A percentile compares a stretch with the other conserved stretches of the same genome.
Evolutionary conservation across 1,140 invertebrate genomes (phyloP).

Genomic region (Megalopta genalis): DNA sequence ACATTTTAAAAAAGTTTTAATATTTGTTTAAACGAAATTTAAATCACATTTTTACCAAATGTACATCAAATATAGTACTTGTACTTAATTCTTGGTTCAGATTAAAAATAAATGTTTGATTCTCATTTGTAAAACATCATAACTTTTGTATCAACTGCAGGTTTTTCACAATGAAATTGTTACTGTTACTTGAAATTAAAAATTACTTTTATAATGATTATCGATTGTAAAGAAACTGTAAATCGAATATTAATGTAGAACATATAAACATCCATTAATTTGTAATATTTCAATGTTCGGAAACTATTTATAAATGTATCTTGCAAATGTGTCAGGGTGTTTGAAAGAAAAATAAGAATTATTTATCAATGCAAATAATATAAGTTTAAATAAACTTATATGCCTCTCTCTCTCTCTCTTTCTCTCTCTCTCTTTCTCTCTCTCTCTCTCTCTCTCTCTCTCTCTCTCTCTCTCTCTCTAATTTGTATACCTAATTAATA

Average conservation of each 20-base stretch:
- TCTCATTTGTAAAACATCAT: neutral
- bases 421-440: too few species aligned
- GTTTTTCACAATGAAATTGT: neutral
- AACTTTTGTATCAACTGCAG: neutral
- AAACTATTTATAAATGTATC: constrained; percentile 50
- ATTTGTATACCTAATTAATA: constrained; percentile 14
- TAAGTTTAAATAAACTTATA: constrained; percentile 39
- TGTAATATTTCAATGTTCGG: constrained; percentile 15
- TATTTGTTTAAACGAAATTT: constrained; percentile 44
- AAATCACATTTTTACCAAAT: constrained; percentile 20
- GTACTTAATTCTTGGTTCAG: constrained; percentile 17
- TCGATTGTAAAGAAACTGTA: neutral
- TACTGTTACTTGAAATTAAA: neutral
- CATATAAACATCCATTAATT: neutral
- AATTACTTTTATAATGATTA: neutral
- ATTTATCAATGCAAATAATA: constrained; percentile 37
- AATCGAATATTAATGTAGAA: neutral
- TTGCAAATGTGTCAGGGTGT: constrained; percentile 36
- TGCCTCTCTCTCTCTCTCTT: too few species aligned
- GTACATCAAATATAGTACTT: constrained; percentile 7
- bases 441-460: too few species aligned
- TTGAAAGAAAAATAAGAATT: constrained; percentile 47
- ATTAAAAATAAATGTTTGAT: constrained; percentile 10
- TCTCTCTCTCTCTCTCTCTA: too few species aligned
- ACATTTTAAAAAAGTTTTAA: constrained; percentile 47